These are phyloP conservation scores for Neosilurus mollespiculum DNA, from an alignment of 2,797 vertebrate species.

Conservation along the genomic window DNA sequence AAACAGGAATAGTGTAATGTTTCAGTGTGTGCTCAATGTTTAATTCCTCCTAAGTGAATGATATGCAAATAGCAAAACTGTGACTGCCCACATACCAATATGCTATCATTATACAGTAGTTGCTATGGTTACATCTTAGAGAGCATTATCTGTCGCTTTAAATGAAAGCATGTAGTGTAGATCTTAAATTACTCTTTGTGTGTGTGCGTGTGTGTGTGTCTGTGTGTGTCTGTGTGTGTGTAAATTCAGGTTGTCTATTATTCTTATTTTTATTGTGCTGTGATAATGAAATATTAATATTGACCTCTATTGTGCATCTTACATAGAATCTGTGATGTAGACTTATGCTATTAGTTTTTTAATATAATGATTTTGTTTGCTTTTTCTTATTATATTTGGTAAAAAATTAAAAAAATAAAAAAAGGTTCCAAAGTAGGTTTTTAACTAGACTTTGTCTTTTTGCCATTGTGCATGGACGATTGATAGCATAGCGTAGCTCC, in stretches of 20 bases:
- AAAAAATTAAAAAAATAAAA: neutral
- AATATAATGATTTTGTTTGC: neutral
- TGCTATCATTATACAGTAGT: constrained; percentile 29
- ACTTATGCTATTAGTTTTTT: neutral
- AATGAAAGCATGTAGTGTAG: constrained; percentile 1
- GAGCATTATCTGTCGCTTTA: constrained; percentile 26
- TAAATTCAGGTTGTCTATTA: neutral
- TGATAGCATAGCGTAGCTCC: neutral
- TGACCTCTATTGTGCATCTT: neutral
- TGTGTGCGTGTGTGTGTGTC: no score
- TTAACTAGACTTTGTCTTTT: neutral
- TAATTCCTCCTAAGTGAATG: constrained; percentile 26
- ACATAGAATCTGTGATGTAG: neutral
- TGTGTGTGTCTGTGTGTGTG: no score
- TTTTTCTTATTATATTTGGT: neutral
- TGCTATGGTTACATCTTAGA: constrained; percentile 29
- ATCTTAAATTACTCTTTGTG: neutral
- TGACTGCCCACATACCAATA: constrained; percentile 29
- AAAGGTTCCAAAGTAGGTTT: neutral
- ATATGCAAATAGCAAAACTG: constrained; percentile 26
- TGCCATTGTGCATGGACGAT: no score
- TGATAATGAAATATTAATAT: neutral
- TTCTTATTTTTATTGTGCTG: neutral
- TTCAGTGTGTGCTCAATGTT: neutral
- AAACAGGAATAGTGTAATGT: neutral